Evolutionary conservation across 2,113 vertebrate species (phyloP).

Genomic region (Callopanchax toddi): DNA sequence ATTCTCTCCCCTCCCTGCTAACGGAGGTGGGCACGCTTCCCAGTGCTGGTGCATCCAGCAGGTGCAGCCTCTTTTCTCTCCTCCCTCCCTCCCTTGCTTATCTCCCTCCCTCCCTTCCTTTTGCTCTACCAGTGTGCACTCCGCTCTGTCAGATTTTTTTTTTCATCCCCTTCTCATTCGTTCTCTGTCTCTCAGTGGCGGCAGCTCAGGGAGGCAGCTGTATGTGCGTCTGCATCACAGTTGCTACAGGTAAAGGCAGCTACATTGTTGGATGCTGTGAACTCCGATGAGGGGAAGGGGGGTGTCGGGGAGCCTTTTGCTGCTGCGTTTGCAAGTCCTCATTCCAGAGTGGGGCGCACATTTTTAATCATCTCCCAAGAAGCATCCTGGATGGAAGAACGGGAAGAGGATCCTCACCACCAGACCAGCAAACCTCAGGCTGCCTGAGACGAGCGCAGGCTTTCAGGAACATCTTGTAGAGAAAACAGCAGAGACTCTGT

Average conservation of each 20-base stretch:
- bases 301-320: constrained; percentile 15
- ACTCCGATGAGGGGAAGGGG: constrained; percentile 20
- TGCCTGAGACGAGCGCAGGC: constrained; percentile 44
- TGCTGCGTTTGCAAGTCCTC: constrained; percentile 42
- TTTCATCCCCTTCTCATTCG: constrained; percentile 46
- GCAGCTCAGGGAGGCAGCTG: constrained; percentile 69
- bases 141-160: constrained; percentile 46
- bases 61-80: constrained; percentile 73
- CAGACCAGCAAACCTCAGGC: constrained; percentile 60
- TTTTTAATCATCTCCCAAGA: constrained; percentile 52
- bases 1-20: constrained; percentile 50
- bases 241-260: constrained; percentile 64
- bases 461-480: constrained; percentile 29
- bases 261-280: constrained; percentile 46
- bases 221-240: constrained; percentile 47
- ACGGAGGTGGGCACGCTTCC: constrained; percentile 72
- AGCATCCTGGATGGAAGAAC: constrained; percentile 52
- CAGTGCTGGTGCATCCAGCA: constrained; percentile 72
- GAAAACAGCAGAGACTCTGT: constrained; percentile 11
- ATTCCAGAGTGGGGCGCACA: constrained; percentile 25
- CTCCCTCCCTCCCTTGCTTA: constrained; percentile 61
- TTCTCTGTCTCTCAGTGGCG: constrained; percentile 66
- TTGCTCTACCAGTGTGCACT: constrained; percentile 56
- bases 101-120: constrained; percentile 55
- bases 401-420: constrained; percentile 51